Evolutionary conservation across 1,140 invertebrate species (phyloP), one percentile per base, ranked within the genome.

Genomic region (Monochamus saltuarius): DNA sequence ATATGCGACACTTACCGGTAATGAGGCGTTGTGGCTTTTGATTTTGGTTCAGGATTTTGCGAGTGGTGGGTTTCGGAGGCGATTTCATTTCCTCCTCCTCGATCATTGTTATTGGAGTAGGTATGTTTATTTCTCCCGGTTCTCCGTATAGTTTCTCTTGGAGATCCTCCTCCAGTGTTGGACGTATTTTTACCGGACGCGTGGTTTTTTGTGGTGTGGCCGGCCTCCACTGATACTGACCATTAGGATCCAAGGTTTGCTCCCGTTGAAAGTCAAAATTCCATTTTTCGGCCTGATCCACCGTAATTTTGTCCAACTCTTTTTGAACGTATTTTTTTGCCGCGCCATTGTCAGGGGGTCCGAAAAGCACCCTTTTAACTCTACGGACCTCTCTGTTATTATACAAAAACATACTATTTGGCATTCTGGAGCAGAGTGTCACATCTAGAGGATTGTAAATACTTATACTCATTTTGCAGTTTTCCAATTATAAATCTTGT

Each of bases 231-330:
- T 66, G 56, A 19, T 63, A 73, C 10, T 59, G 14, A 8, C 70
- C 73, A 8, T 66, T 57, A 2, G 59, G 62, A 43, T 65, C 49
- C 38, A 65, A 55, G 4, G 76, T 75, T 22, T 46, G 42, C 39
- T 74, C 77, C 1, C 57, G 49, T 29, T 67, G 37, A 54, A 79
- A 79, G 62, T 79, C 73, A 56, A 77, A 78, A 54, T 77, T 78
- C 76, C 76, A 79, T 8, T 68, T 66, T 39, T 73, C 67, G 4
- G 70, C 65, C 49, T 76, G 68, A 7, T 59, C 67, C 4, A 54
- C 47, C 0, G 60, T 54, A 4, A 77, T 67, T 45, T 71, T 67
- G 19, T 68, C 64, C 43, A 79, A 49, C 51, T 79, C 75, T 1
- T 69, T 51, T 4, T 76, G 67, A 2, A 79, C 66, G 59, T 79